Evolutionary conservation across 2,797 vertebrate genomes (phyloP), one percentile per base, ranked within the genome.

Genomic region (Tenualosa thibaudeaui): DNA sequence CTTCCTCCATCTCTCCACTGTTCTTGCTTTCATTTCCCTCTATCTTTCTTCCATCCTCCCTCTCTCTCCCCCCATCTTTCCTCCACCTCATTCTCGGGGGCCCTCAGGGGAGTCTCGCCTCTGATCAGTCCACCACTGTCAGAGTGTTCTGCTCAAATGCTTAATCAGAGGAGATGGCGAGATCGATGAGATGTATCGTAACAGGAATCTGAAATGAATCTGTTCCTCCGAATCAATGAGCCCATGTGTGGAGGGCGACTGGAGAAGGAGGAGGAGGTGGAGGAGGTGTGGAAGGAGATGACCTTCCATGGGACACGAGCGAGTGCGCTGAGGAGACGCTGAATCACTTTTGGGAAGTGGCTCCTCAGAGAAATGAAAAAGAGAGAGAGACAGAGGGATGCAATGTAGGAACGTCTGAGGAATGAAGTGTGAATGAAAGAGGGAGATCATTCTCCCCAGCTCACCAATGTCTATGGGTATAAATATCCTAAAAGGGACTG

Each of bases 141-240:
- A 87, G 81, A 89, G 92, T 93, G 91, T 92, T 94, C 88, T 83
- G 88, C 88, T 94, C 94, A 95, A 96, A 93, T 91, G 94, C 89
- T 92, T 95, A 96, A 96, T 96, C 94, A 95, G 92, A 94, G 94
- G 94, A 94, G 96, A 96, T 94, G 91, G 92, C 91, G 87, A 92
- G 93, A 96, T 96, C 96, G 92, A 96, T 96, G 90, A 90, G 92
- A 94, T 94, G 91, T 93, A 95, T 94, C 92, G 91, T 94, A 95
- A 95, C 94, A 95, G 94, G 94, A 95, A 96, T 95, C 91, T 94
- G 95, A 95, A 96, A 96, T 95, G 89, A 95, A 96, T 93, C 94
- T 94, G 84, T 87, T 87, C 65, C 81, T 12, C 15, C 81, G 89
- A 91, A 95, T 96, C 95, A 94, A 96, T 92, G 84, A 78, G 71